Conservation (phyloP, 30 jellyfish, hydroid and myxozoan species). For the Cassiopea andromeda region DNA sequence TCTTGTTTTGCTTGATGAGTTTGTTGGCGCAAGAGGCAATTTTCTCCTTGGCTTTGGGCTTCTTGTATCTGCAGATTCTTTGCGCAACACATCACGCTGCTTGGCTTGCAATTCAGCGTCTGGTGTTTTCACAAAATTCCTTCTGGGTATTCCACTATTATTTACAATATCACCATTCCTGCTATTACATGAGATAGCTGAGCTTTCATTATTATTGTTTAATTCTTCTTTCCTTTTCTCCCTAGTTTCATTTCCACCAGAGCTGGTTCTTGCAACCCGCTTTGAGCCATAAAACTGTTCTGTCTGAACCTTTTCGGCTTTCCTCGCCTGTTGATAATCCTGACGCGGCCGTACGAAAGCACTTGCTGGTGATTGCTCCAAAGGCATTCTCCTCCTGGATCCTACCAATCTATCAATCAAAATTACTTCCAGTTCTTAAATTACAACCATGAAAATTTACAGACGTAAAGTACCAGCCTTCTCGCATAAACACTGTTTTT, state of each 20-base stretch:
- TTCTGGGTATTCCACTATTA: constrained; percentile 54
- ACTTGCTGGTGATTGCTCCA: constrained; percentile 51
- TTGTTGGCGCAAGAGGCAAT: constrained; percentile 48
- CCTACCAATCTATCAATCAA: background rate
- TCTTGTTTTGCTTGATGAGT: constrained; percentile 43
- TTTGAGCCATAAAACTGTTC: constrained; percentile 40
- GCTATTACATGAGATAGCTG: background rate
- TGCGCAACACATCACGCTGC: constrained; percentile 18
- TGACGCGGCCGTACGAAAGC: constrained; percentile 67
- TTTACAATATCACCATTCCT: background rate
- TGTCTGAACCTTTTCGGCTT: constrained; percentile 51
- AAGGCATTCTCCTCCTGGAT: constrained; percentile 14
- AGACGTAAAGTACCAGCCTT: no score
- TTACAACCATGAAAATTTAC: background rate
- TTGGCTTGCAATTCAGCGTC: constrained; percentile 23
- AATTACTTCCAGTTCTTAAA: background rate
- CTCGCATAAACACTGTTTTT: no score
- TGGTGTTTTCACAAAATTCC: constrained; percentile 32
- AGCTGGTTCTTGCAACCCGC: background rate
- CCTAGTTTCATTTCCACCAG: constrained; percentile 26
- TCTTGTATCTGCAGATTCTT: constrained; percentile 27
- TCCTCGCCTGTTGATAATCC: constrained; percentile 38
- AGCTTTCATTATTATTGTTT: constrained; percentile 27
- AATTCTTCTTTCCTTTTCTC: constrained; percentile 21
- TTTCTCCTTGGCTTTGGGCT: constrained; percentile 66